Conservation (phyloP, 1,140 invertebrate species). For the Pseudomyrmex pallidus region DNA sequence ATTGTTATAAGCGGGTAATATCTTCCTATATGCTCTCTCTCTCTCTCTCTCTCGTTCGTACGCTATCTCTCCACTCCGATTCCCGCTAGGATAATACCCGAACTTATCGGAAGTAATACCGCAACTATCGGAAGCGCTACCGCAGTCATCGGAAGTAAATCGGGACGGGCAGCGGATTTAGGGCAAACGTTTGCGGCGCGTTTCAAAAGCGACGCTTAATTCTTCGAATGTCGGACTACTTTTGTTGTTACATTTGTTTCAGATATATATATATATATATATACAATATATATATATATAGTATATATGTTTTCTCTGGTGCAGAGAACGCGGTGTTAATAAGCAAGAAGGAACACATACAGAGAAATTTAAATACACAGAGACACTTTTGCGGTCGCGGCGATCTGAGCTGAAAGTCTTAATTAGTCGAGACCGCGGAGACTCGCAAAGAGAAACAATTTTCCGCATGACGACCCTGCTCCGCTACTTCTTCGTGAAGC, state of each 20-base stretch:
- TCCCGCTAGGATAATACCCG: constrained; percentile 20
- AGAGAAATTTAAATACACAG: not conserved
- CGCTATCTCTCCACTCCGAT: constrained; percentile 4
- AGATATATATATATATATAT: not conserved
- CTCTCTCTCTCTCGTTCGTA: constrained; percentile 17
- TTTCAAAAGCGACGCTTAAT: not conserved
- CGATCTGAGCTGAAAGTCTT: not conserved
- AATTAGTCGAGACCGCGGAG: constrained; percentile 12
- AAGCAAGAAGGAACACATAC: too few species aligned
- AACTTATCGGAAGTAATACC: constrained; percentile 47
- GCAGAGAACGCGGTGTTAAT: too few species aligned
- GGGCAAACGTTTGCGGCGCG: constrained; percentile 25
- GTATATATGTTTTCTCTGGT: too few species aligned
- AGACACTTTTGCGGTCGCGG: not conserved
- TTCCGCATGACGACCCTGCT: not conserved
- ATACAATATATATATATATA: too few species aligned
- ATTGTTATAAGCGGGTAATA: constrained; percentile 43
- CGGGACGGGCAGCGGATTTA: constrained; percentile 10
- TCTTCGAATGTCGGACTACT: not conserved
- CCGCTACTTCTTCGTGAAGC: not conserved
- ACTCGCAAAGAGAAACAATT: not conserved
- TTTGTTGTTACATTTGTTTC: not conserved
- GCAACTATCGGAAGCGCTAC: constrained; percentile 38
- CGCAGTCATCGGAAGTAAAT: constrained; percentile 40
- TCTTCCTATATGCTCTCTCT: constrained; percentile 31